Evolutionary conservation across 2,888 invertebrate genomes (phyloP), one percentile per base, ranked within the genome.

Genomic region (Ophioninae sp.): DNA sequence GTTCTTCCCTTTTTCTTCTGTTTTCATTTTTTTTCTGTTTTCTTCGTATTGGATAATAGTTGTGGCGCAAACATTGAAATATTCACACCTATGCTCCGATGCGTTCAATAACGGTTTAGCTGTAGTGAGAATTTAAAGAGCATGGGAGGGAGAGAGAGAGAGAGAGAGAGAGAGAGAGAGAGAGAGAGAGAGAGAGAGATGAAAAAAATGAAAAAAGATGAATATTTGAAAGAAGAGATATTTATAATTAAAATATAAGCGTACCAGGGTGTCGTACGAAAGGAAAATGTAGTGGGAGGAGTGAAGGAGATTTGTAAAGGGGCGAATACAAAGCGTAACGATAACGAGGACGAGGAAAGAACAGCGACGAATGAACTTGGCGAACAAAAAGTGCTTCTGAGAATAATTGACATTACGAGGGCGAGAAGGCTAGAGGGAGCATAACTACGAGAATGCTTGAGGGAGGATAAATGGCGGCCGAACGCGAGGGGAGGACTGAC

Each of bases 161-260:
- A 30, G 30, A 30, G 30, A 30, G 30, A 30, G 1, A 3, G 3
- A 30, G 3, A 56, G 39, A 41, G 20, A 51, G 10, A 39, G 44
- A 30, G 30, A 30, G 30, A 30, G 30, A 30, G 1, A 3, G 3
- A 30, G 3, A 56, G 39, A 41, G 20, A 51, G 10, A 39, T n/a
- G 44, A 10, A 59, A 74, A 56, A n/a, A 61, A 69, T 8, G 44
- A 74, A 65, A 64, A 64, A 87, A 86, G 87, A 88, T 86, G 88
- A 88, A 88, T 87, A 88, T 88, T 87, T 87, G 86, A 89, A 89
- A 67, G 88, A 90, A 89, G 87, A 84, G 84, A 87, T 85, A 87
- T 89, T 89, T 91, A 91, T 91, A 90, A 90, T 91, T 91, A 91
- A 91, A 91, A 91, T 90, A 91, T 90, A 86, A 88, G 87, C 88